Percentiles rank a stretch among this genome's conserved stretches.
Conservation (phyloP, 2,113 vertebrate genomes). For the Chaetodon trifascialis region DNA sequence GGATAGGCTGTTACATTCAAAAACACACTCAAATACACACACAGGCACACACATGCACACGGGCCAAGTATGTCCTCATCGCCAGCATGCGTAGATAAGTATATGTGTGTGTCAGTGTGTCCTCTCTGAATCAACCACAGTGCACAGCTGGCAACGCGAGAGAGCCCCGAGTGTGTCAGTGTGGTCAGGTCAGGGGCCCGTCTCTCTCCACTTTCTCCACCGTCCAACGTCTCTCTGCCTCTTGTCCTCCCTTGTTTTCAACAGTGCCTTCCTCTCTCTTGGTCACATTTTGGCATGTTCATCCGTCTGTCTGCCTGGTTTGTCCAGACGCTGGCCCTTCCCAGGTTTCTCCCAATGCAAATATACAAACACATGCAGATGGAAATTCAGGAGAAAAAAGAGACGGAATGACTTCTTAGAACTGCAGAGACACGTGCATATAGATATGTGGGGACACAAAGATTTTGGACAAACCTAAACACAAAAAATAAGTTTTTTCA, state of each 20-base stretch:
- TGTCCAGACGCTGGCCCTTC: slow-evolving; percentile 59
- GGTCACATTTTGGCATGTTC: slow-evolving; percentile 73
- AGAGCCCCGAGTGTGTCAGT: slow-evolving; percentile 80
- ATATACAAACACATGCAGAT: slow-evolving; percentile 58
- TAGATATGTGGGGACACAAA: slow-evolving; percentile 40
- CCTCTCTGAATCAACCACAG: slow-evolving; percentile 74
- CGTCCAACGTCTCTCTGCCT: slow-evolving; percentile 54
- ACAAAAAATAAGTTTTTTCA: slow-evolving; percentile 33
- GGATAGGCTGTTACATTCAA: slow-evolving; percentile 64
- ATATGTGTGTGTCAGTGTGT: slow-evolving; percentile 78
- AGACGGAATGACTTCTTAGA: slow-evolving; percentile 42
- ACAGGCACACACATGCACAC: slow-evolving; percentile 49
- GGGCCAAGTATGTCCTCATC: slow-evolving; percentile 83
- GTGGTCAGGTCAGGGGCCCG: slow-evolving; percentile 79
- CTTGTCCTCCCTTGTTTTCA: slow-evolving; percentile 70
- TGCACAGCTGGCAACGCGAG: slow-evolving; percentile 79
- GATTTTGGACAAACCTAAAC: slow-evolving; percentile 18
- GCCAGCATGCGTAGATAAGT: slow-evolving; percentile 78
- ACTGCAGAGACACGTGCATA: slow-evolving; percentile 49
- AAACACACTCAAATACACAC: slow-evolving; percentile 52
- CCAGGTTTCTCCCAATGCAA: slow-evolving; percentile 64
- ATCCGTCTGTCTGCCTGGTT: slow-evolving; percentile 62
- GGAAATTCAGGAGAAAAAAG: slow-evolving; percentile 23
- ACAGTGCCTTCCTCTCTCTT: slow-evolving; percentile 61
- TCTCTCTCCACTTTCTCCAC: slow-evolving; percentile 66